These are phyloP conservation scores for Megaustenia siamemsis DNA, from an alignment of 2,888 invertebrate genomes.

Conservation along the genomic window DNA sequence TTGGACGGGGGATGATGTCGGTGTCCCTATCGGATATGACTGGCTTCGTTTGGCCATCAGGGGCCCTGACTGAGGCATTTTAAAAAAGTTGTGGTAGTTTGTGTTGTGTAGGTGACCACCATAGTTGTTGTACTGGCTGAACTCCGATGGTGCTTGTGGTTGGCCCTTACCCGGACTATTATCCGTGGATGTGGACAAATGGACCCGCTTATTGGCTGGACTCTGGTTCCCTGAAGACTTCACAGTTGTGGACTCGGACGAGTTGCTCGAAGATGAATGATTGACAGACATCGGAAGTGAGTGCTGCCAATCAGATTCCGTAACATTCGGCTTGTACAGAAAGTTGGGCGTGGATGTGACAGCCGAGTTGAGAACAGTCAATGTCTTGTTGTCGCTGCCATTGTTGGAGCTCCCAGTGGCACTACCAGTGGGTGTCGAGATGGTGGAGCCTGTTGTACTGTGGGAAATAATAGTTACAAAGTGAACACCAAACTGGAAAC, in stretches of 20 bases:
- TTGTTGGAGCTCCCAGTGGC: conserved; percentile 54
- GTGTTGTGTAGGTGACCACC: conserved; percentile 66
- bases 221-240: conserved; percentile 73
- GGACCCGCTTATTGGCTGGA: conserved; percentile 73
- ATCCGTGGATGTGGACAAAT: conserved; percentile 70
- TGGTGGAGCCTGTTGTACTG: conserved; percentile 55
- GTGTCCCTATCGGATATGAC: conserved; percentile 66
- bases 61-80: conserved; percentile 70
- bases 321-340: conserved; percentile 46
- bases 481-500: too few relatives aligned
- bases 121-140: conserved; percentile 33
- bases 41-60: conserved; percentile 66
- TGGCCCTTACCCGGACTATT: conserved; percentile 62
- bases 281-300: conserved; percentile 53
- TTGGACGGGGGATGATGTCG: conserved; percentile 60
- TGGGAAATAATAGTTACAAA: too few relatives aligned
- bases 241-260: conserved; percentile 59
- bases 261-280: conserved; percentile 28
- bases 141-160: conserved; percentile 44
- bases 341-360: conserved; percentile 46
- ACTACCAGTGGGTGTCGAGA: conserved; percentile 58
- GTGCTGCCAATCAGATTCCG: conserved; percentile 50
- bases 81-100: conserved; percentile 63
- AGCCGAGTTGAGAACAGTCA: conserved; percentile 40
- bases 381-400: conserved; percentile 43